Conservation (phyloP, 2,113 vertebrate genomes). For the Saccopteryx bilineata region DNA sequence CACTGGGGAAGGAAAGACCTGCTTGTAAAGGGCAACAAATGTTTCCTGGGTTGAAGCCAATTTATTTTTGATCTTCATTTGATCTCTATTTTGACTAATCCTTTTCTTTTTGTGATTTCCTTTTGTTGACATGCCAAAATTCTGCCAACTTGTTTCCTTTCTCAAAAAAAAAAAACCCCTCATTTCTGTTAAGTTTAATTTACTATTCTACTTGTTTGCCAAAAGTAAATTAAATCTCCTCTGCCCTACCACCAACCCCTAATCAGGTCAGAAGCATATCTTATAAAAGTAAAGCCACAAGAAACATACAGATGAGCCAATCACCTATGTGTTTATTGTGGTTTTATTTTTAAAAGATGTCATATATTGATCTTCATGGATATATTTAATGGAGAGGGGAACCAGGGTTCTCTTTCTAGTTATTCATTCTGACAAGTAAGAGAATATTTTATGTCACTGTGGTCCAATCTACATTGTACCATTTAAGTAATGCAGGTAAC, state of each 20-base stretch:
- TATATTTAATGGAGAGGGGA: not conserved
- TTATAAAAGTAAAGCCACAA: constrained; percentile 70
- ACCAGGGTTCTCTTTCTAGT: constrained; percentile 10
- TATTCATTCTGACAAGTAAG: constrained; percentile 53
- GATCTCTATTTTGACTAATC: constrained; percentile 91
- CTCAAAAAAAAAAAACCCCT: constrained; percentile 82
- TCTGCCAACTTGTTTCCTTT: constrained; percentile 90
- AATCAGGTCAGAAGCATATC: constrained; percentile 77
- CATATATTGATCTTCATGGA: not conserved
- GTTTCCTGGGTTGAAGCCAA: constrained; percentile 88
- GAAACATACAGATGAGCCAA: not conserved
- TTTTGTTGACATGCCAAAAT: constrained; percentile 91
- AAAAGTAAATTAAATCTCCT: constrained; percentile 87
- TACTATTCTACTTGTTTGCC: constrained; percentile 86
- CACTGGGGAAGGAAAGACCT: constrained; percentile 86
- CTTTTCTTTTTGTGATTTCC: constrained; percentile 88
- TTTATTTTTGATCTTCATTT: constrained; percentile 89
- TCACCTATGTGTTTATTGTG: constrained; percentile 75
- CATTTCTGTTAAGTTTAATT: constrained; percentile 89
- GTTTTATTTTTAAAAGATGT: constrained; percentile 61
- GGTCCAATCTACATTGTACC: not conserved
- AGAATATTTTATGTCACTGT: not conserved
- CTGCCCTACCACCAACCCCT: constrained; percentile 47
- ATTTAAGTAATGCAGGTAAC: not conserved
- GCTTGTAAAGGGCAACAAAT: constrained; percentile 89